Conservation (phyloP, 2,888 invertebrate species). For the Blomia tropicalis region DNA sequence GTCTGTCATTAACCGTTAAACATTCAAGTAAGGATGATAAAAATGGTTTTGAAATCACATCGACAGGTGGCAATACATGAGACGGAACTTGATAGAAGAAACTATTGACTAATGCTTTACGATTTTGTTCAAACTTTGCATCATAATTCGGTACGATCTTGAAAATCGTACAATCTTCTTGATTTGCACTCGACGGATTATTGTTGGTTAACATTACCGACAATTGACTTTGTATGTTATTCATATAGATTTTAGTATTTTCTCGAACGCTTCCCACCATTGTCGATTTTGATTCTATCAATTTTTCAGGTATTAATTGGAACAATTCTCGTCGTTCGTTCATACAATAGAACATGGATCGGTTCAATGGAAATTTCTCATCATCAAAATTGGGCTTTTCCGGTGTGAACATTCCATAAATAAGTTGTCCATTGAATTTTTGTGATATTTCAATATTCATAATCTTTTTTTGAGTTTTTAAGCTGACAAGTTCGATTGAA, state of each 20-base stretch:
- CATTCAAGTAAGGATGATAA: neutral
- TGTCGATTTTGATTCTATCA: neutral
- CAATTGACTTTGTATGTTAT: neutral
- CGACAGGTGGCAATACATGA: constrained; percentile 25
- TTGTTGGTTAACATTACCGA: neutral
- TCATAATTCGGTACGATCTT: neutral
- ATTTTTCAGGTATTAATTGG: neutral
- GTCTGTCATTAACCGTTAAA: no score
- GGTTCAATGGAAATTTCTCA: neutral
- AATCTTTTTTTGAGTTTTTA: neutral
- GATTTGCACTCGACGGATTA: neutral
- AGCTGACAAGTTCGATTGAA: neutral
- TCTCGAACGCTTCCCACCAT: neutral
- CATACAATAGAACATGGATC: constrained; percentile 4
- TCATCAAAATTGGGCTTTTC: neutral
- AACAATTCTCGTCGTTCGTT: constrained; percentile 22
- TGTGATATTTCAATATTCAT: neutral
- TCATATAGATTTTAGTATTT: neutral
- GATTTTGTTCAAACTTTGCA: neutral
- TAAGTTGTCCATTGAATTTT: neutral
- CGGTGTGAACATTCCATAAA: constrained; percentile 3
- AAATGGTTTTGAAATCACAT: constrained; percentile 16
- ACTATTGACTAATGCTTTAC: constrained; percentile 22
- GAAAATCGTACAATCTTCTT: neutral
- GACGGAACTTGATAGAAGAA: constrained; percentile 25